Evolutionary conservation across 2,888 invertebrate genomes (phyloP), one percentile per base, ranked within the genome.

Genomic region (Plebejus melissa): DNA sequence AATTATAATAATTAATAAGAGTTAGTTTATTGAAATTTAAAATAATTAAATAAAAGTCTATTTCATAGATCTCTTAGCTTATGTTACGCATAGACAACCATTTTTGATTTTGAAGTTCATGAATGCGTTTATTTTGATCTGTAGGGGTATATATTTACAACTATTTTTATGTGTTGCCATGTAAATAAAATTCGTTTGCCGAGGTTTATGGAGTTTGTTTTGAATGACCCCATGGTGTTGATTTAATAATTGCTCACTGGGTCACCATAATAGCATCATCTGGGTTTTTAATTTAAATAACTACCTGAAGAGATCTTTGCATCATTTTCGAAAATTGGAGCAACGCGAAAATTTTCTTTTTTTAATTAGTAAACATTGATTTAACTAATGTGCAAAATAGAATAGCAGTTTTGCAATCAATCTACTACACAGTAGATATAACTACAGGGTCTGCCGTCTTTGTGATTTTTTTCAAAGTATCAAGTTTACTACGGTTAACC

Each of bases 131-230:
- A 54, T 54, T 54, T 16, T 54, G 2, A 46, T 41, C 1, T 16
- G 54, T 54, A 16, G 46, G 46, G 9, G 54, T 54, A 54, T 16
- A 54, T 54, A 54, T 54, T 54, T 54, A 54, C 54, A 54, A 16
- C 54, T 65, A 28, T 32, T 28, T 65, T 32, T 4, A 11, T 28
- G 32, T 65, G 9, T 28, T 32, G 60, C 32, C 32, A 65, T 65
- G 13, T 65, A 65, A 65, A 65, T 65, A 28, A 32, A 65, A 65
- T 22, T 3, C 11, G n/a, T 60, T 60, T 65, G 32, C 65, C 32
- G 65, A 65, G 65, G 65, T 36, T 65, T 65, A 65, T 65, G 65
- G 65, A 65, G 65, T 65, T 65, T 32, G 65, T 65, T 65, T 65
- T 65, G 13, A 32, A 65, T 65, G 65, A 65, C 65, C 65, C 65